Conservation (phyloP, 2,113 vertebrate genomes). For the Andinoacara biseriatus region DNA sequence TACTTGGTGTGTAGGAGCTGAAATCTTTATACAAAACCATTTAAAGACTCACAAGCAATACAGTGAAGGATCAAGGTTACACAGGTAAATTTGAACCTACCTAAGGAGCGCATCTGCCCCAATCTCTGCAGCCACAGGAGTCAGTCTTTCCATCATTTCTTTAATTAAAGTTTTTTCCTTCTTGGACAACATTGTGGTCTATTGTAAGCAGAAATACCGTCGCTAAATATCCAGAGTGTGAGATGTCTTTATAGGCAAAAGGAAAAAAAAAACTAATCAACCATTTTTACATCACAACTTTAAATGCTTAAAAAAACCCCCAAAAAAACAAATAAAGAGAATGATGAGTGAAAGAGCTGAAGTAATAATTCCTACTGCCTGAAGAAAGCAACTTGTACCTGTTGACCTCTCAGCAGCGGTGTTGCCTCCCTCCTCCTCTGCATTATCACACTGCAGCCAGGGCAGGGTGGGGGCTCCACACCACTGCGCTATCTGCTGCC, state of each 20-base stretch:
- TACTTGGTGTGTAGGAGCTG: not conserved
- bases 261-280: slow-evolving; percentile 40
- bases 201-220: not conserved
- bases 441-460: slow-evolving; percentile 61
- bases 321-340: not conserved
- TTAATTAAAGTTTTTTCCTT: slow-evolving; percentile 74
- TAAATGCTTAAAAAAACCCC: not conserved
- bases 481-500: slow-evolving; percentile 39
- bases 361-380: not conserved
- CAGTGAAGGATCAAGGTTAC: not conserved
- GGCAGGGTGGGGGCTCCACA: slow-evolving; percentile 56
- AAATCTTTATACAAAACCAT: not conserved
- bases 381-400: not conserved
- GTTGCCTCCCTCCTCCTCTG: slow-evolving; percentile 1
- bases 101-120: slow-evolving; percentile 79
- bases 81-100: slow-evolving; percentile 50
- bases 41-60: not conserved
- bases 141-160: slow-evolving; percentile 68
- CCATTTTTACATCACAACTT: slow-evolving; percentile 25
- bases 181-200: slow-evolving; percentile 72
- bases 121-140: slow-evolving; percentile 73
- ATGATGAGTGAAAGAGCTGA: not conserved
- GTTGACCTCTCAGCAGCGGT: not conserved
- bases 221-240: not conserved
- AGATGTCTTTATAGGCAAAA: not conserved